These are phyloP conservation scores for Sebastes nivosus DNA, from an alignment of 2,797 vertebrate genomes.

Conservation along the genomic window DNA sequence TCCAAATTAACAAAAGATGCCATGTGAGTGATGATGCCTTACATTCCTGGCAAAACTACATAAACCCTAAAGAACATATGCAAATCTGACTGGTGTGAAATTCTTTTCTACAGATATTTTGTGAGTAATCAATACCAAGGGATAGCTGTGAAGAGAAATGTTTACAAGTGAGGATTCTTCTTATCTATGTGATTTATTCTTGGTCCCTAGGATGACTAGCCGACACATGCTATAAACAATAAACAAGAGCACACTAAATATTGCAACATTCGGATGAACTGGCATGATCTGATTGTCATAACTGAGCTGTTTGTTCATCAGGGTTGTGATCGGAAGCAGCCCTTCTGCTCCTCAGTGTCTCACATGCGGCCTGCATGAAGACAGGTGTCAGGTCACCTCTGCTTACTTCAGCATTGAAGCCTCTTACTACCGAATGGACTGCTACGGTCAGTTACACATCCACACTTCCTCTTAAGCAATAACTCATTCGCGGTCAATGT, in stretches of 20 bases:
- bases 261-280: background rate
- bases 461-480: conserved; percentile 34
- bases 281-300: background rate
- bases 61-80: background rate
- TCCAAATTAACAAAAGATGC: conserved; percentile 86
- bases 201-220: background rate
- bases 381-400: conserved; percentile 93
- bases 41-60: background rate
- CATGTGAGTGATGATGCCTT: conserved; percentile 82
- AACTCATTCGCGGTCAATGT: conserved; percentile 25
- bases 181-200: background rate
- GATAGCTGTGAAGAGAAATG: conserved; percentile 89
- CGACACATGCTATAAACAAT: background rate
- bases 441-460: conserved; percentile 87
- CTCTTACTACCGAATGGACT: conserved; percentile 90
- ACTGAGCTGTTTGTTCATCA: conserved; percentile 45
- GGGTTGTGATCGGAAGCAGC: conserved; percentile 79
- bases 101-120: conserved; percentile 88
- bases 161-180: conserved; percentile 89
- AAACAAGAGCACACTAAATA: background rate
- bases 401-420: conserved; percentile 90
- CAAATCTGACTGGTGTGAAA: background rate
- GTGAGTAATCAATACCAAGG: conserved; percentile 90
- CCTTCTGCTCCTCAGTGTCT: conserved; percentile 81
- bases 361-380: conserved; percentile 85